Evolutionary conservation across 2,888 invertebrate genomes (phyloP), one percentile per base, ranked within the genome.

Genomic region (Chrysopilus asiliformis): DNA sequence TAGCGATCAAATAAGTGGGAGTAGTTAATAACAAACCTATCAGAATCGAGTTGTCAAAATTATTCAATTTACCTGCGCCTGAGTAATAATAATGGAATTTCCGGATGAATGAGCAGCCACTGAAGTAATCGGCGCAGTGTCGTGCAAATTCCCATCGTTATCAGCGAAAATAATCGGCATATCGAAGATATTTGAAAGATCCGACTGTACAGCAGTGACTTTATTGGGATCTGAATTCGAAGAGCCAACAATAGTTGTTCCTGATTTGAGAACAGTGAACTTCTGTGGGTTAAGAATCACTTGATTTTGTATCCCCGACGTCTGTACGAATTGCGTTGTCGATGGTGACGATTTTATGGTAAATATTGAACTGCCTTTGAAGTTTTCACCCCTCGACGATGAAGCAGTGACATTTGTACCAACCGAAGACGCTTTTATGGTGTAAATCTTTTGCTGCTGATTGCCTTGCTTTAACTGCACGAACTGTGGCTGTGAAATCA

Each of bases 81-180:
- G n/a, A 13, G 13, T 22, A 24, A 22, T 34, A 16, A 18, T 12
- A 17, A 5, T 34, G n/a, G 22, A 29, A 36, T 33, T 25, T 39
- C 33, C 26, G 13, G 18, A 36, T 17, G 38, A 40, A 7, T 9
- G 29, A 30, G 10, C 30, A 17, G 22, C 16, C 33, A 14, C 40
- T n/a, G 35, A 46, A 45, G 10, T 46, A 42, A 19, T 50, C 39
- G 42, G 49, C 10, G 45, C 36, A 8, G 50, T 31, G 34, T 52
- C 47, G 36, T 51, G 43, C 16, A 52, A 49, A 45, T 47, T 64
- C 3, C 64, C 64, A 22, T 64, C 61, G 43, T 71, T 74, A 45
- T 76, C 75, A 2, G 76, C 76, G 51, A 76, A 75, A 39, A 76
- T 70, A 45, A 76, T 75, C 2, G 76, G 76, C 51, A 76, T 67